Conservation (phyloP, 2,797 vertebrate genomes). For the Typhlichthys eigenmanni region DNA sequence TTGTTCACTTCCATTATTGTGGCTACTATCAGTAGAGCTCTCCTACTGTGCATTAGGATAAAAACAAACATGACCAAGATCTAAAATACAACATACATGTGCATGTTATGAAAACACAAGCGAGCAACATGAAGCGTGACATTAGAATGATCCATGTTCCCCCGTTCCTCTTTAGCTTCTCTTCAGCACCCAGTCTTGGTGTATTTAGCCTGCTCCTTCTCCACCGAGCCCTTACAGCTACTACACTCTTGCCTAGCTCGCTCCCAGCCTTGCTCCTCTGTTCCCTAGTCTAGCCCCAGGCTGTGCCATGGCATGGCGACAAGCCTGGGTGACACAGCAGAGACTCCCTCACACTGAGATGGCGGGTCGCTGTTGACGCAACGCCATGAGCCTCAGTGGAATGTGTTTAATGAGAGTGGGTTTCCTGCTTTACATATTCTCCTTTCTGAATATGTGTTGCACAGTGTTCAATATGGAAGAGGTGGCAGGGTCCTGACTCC, state of each 20-base stretch:
- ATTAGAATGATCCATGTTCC: conserved; percentile 30
- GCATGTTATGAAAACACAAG: conserved; percentile 11
- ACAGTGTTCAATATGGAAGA: conserved; percentile 33
- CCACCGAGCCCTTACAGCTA: not conserved
- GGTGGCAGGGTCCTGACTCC: conserved; percentile 42
- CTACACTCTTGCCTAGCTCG: not conserved
- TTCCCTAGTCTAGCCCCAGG: not conserved
- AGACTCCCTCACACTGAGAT: conserved; percentile 33
- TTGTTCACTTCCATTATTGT: not conserved
- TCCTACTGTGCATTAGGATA: not conserved
- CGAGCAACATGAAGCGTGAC: conserved; percentile 29
- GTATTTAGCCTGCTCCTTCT: conserved; percentile 13
- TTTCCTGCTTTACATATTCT: not conserved
- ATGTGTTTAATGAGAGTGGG: not conserved
- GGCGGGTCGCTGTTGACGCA: conserved; percentile 28
- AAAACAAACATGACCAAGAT: not conserved
- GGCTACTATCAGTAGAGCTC: not conserved
- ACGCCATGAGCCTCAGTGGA: conserved; percentile 8
- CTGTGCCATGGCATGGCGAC: conserved; percentile 34
- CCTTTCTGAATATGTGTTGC: conserved; percentile 11
- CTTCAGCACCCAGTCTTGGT: conserved; percentile 14
- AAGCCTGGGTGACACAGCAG: conserved; percentile 51
- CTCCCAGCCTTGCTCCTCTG: not conserved
- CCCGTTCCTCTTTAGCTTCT: conserved; percentile 18
- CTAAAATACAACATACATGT: not conserved